Evolutionary conservation across 2,113 vertebrate species (phyloP).

Genomic region (Pungitius pungitius): DNA sequence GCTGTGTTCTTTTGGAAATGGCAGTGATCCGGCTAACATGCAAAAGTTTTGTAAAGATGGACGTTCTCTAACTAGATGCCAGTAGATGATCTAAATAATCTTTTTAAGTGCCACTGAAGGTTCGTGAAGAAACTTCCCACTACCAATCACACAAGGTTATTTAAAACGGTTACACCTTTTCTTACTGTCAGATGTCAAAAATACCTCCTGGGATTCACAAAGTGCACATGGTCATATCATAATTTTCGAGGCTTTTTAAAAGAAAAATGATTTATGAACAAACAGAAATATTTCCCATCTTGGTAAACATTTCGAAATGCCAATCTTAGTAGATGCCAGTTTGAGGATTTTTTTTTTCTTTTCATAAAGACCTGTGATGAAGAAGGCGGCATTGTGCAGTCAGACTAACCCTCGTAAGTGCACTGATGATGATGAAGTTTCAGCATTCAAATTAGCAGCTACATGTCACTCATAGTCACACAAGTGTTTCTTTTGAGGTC

Average conservation of each 20-base stretch:
- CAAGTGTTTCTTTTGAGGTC: conserved; percentile 26
- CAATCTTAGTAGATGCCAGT: too few relatives aligned
- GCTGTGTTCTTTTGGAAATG: not conserved
- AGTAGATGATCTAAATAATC: not conserved
- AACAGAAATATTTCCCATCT: not conserved
- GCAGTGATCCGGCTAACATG: not conserved
- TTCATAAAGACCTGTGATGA: not conserved
- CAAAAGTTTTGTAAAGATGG: not conserved
- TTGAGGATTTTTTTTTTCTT: conserved; percentile 5
- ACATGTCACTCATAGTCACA: conserved; percentile 1
- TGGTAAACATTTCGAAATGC: not conserved
- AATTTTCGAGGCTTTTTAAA: not conserved
- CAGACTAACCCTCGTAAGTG: conserved; percentile 30
- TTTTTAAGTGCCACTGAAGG: not conserved
- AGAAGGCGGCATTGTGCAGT: conserved; percentile 18
- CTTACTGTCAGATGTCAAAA: not conserved
- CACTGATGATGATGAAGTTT: conserved; percentile 41
- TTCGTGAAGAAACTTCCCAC: not conserved
- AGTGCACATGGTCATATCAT: not conserved
- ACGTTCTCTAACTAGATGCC: not conserved
- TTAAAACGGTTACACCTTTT: not conserved
- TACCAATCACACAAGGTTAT: not conserved
- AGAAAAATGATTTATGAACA: not conserved
- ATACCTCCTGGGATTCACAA: not conserved
- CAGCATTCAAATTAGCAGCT: conserved; percentile 4